Conservation (phyloP, 35 echinoderm and acorn worm species). For the Antedon bifida region DNA sequence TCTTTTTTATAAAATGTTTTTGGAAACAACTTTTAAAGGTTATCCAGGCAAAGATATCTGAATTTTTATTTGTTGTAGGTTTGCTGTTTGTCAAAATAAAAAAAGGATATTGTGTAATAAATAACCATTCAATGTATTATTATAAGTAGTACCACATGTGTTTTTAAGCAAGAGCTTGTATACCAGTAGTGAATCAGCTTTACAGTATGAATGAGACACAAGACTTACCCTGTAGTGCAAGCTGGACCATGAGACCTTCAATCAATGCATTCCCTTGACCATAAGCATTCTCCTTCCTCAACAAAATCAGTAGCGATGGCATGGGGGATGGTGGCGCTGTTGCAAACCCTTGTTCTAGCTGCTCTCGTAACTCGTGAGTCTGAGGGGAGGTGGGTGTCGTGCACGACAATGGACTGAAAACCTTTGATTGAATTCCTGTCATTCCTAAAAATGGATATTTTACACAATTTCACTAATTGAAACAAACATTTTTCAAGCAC, state of each 20-base stretch:
- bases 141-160: too few relatives aligned
- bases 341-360: constrained; percentile 45
- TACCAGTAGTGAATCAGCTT: too few relatives aligned
- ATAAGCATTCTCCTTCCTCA: constrained; percentile 70
- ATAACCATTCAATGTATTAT: too few relatives aligned
- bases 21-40: too few relatives aligned
- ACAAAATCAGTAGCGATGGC: constrained; percentile 43
- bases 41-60: too few relatives aligned
- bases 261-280: constrained; percentile 42
- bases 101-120: too few relatives aligned
- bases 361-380: constrained; percentile 50
- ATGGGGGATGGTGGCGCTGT: constrained; percentile 57
- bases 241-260: constrained; percentile 51
- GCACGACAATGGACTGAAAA: constrained; percentile 79
- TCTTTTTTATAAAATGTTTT: too few relatives aligned
- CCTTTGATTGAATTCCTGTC: constrained; percentile 39
- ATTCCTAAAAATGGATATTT: constrained; percentile 29
- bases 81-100: too few relatives aligned
- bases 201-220: too few relatives aligned
- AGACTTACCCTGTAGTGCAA: constrained; percentile 41
- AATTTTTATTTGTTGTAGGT: too few relatives aligned
- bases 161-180: too few relatives aligned
- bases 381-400: constrained; percentile 87
- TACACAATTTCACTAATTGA: neutral
- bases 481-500: neutral